These are phyloP conservation scores for Atractosteus spatula DNA, from an alignment of 2,113 vertebrate genomes.

Conservation along the genomic window DNA sequence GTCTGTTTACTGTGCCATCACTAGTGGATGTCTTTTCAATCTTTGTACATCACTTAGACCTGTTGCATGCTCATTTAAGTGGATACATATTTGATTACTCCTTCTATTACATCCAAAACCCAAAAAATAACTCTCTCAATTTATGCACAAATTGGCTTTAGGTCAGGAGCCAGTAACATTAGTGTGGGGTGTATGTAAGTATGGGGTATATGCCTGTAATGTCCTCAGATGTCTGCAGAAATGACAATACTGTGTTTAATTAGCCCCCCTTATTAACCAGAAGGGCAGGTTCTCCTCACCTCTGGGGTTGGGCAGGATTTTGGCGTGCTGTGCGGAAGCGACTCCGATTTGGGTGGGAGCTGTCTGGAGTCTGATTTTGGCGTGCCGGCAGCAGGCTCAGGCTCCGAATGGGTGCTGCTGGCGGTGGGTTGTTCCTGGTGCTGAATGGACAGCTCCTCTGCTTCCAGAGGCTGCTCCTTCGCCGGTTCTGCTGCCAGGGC, in stretches of 20 bases:
- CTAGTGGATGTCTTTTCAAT: no score
- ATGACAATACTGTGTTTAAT: no score
- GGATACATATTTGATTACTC: no score
- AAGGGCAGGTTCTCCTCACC: constrained; percentile 58
- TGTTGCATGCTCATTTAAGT: no score
- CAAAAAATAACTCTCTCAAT: no score
- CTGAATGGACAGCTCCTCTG: constrained; percentile 37
- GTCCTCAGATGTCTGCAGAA: background rate
- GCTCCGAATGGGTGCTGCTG: constrained; percentile 50
- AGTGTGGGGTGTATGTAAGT: background rate
- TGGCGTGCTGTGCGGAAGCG: constrained; percentile 76
- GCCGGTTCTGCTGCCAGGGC: constrained; percentile 54
- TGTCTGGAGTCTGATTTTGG: constrained; percentile 47
- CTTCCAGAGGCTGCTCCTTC: constrained; percentile 49
- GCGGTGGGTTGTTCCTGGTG: constrained; percentile 66
- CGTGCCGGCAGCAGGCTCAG: constrained; percentile 57
- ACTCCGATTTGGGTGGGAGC: constrained; percentile 69
- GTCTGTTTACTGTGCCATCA: no score
- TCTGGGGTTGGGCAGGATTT: constrained; percentile 90
- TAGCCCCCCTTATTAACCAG: no score
- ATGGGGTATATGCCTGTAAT: background rate
- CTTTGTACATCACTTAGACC: no score
- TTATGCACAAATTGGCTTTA: no score
- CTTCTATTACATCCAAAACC: no score
- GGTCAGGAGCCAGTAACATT: no score